Evolutionary conservation across 1,140 invertebrate species (phyloP), one percentile per base, ranked within the genome.

Genomic region (Pseudoatta argentina): DNA sequence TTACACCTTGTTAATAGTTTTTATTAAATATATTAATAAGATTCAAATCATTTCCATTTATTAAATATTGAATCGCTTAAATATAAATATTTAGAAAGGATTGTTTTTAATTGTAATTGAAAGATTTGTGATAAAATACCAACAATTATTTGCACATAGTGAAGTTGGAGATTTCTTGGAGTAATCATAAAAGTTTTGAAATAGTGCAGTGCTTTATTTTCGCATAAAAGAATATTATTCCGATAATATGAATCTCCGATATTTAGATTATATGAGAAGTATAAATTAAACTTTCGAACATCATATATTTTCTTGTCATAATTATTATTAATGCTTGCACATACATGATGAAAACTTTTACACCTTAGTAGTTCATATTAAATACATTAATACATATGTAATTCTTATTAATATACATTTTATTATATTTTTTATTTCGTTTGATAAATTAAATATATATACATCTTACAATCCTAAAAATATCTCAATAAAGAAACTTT

Each of bases 281-380:
- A 66, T 66, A 21, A 39, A 66, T 66, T 66, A 66, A 66, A 66
- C 30, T 66, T 39, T 66, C 18, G 18, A 66, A 18, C 3, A 3
- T 66, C 30, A 34, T 66, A 27, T 63, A 63, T 63, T 66, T 6
- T 6, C 8, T 39, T 34, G 39, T 39, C 64, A 39, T 66, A n/a
- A 1, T 10, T 3, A 34, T 64, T 39, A 66, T 18, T 66, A 44
- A 44, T 66, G 5, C 30, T 34, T 34, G 18, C 30, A 66, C 1
- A 34, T 66, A n/a, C 2, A 16, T n/a, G 8, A n/a, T 10, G 16
- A 39, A 66, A n/a, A 39, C 30, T 34, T 66, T 6, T 59, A 10
- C n/a, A 57, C 21, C 1, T 10, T 21, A 24, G 0, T 34, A 34
- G 5, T 0, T 34, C 30, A 6, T 34, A 34, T 34, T 6, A 6